Evolutionary conservation across 2,797 vertebrate genomes (phyloP).

Genomic region (Cuniculus paca): DNA sequence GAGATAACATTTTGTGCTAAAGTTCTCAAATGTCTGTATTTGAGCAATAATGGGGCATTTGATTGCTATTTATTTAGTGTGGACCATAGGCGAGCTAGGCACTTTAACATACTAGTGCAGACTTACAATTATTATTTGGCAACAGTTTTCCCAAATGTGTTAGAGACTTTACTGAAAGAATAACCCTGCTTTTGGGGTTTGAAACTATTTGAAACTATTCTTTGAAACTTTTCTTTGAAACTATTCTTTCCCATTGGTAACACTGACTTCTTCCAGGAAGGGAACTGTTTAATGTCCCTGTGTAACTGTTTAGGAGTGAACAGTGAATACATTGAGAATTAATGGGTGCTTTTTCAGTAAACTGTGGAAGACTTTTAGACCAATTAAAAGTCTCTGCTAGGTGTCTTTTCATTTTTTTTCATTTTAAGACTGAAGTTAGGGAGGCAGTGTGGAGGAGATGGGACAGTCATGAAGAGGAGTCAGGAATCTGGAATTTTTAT

Average conservation of each 20-base stretch:
- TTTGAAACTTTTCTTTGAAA: slow-evolving; percentile 17
- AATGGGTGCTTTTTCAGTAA: slow-evolving; percentile 20
- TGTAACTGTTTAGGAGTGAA: slow-evolving; percentile 33
- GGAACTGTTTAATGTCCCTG: background rate
- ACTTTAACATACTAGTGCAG: background rate
- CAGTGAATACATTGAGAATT: background rate
- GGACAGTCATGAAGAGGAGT: background rate
- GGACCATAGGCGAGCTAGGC: background rate
- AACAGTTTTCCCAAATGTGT: background rate
- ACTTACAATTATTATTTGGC: background rate
- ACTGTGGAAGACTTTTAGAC: background rate
- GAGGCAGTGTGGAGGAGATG: background rate
- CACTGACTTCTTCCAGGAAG: slow-evolving; percentile 8
- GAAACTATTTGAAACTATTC: background rate
- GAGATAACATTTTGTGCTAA: slow-evolving; percentile 1
- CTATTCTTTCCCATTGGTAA: background rate
- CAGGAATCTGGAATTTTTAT: background rate
- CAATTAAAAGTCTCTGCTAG: background rate
- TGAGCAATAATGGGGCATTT: background rate
- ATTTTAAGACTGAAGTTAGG: background rate
- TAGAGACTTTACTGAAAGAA: slow-evolving; percentile 3
- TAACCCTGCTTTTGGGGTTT: background rate
- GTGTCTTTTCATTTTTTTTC: slow-evolving; percentile 7
- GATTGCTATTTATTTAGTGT: background rate
- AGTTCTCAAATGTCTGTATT: slow-evolving; percentile 13